A percentile compares a stretch with the other conserved stretches of the same genome.
Conservation (phyloP, 2,113 vertebrate species). For the Solea senegalensis region DNA sequence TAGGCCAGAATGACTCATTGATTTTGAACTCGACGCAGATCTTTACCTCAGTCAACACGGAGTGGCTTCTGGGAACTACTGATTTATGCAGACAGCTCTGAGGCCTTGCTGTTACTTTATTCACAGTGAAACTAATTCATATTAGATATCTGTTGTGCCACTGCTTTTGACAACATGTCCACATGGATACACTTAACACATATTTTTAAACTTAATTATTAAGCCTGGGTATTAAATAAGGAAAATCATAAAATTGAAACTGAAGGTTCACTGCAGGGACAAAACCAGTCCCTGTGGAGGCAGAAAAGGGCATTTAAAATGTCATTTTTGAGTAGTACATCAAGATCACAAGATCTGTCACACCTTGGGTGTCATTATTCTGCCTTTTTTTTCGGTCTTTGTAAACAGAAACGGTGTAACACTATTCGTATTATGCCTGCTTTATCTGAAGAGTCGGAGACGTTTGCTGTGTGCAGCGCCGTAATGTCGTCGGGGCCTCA, state of each 20-base stretch:
- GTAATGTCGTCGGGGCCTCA: too few species aligned
- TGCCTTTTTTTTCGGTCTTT: too few species aligned
- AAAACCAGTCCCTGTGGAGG: conserved; percentile 6
- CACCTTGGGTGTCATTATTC: too few species aligned
- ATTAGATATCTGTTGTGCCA: conserved; percentile 43
- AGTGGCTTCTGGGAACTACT: conserved; percentile 31
- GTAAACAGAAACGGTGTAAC: too few species aligned
- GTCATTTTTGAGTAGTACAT: not conserved
- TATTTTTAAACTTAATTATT: conserved; percentile 43
- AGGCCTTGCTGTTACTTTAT: conserved; percentile 38
- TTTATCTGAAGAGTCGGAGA: too few species aligned
- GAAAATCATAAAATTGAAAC: conserved; percentile 30
- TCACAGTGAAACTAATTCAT: conserved; percentile 54
- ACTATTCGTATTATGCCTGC: too few species aligned
- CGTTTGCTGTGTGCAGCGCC: too few species aligned
- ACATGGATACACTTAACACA: conserved; percentile 28
- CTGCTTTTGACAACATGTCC: conserved; percentile 41
- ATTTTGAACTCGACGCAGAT: conserved; percentile 44
- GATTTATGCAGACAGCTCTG: conserved; percentile 49
- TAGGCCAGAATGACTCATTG: conserved; percentile 53
- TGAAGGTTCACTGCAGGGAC: conserved; percentile 4
- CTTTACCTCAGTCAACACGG: conserved; percentile 45
- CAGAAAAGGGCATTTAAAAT: conserved; percentile 21
- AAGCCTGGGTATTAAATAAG: conserved; percentile 20
- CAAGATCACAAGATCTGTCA: too few species aligned